Percentiles rank a stretch among this genome's conserved stretches.
phyloP scores from a whole-genome alignment of 2,888 invertebrate species.

The Stegophylla sp. region DNA sequence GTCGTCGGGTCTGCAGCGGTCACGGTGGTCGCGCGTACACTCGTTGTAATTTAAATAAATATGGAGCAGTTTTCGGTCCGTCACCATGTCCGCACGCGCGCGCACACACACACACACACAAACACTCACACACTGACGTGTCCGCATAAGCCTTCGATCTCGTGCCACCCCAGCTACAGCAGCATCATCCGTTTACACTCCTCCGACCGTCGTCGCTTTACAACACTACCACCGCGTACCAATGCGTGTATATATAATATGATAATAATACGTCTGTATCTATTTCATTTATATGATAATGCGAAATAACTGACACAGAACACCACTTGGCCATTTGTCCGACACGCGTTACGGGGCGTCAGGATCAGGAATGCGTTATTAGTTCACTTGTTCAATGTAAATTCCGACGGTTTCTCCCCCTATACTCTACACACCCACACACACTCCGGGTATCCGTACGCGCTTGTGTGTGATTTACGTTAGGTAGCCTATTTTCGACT shows the following conservation, averaged over 20 bases:
- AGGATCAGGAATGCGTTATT: conserved; percentile 46
- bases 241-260: neutral
- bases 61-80: conserved; percentile 14
- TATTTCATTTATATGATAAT: conserved; percentile 57
- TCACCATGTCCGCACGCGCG: neutral
- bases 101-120: neutral
- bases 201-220: too few species aligned
- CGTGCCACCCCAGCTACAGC: neutral
- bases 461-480: conserved; percentile 13
- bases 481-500: conserved; percentile 27
- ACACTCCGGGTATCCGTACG: too few species aligned
- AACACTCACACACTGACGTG: neutral
- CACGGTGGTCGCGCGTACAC: neutral
- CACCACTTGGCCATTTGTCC: conserved; percentile 36
- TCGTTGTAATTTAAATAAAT: neutral
- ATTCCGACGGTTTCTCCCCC: conserved; percentile 34
- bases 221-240: too few species aligned
- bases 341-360: conserved; percentile 47
- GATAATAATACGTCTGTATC: conserved; percentile 7
- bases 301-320: conserved; percentile 50
- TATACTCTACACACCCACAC: too few species aligned
- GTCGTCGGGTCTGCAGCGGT: neutral
- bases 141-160: neutral
- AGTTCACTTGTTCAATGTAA: conserved; percentile 53
- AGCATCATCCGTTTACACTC: too few species aligned